phyloP scores from a whole-genome alignment of 2,888 invertebrate species.

The Argyresthia goedartella region DNA sequence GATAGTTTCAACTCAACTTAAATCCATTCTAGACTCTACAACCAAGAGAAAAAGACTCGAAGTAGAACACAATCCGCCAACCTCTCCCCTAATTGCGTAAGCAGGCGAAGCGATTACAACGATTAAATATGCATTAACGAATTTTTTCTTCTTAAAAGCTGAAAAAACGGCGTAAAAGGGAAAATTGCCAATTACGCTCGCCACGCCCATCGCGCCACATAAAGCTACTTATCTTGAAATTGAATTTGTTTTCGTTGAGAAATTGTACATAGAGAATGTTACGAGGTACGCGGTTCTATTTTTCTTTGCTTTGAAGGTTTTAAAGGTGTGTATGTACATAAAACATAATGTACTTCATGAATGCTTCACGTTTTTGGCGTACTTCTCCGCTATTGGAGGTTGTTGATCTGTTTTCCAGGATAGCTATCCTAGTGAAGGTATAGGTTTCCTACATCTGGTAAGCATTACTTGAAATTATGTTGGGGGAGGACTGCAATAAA shows the following conservation, averaged over 20 bases:
- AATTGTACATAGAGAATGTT: slow-evolving; percentile 42
- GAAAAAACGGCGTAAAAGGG: slow-evolving; percentile 64
- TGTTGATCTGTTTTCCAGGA: too few species aligned
- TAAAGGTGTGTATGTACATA: too few species aligned
- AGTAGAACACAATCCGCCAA: background rate
- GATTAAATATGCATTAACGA: slow-evolving; percentile 71
- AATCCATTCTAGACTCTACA: background rate
- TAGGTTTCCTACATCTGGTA: too few species aligned
- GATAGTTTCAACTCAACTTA: background rate
- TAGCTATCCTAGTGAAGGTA: too few species aligned
- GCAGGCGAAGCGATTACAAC: slow-evolving; percentile 58
- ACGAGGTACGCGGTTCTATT: slow-evolving; percentile 20
- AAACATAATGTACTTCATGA: too few species aligned
- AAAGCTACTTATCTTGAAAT: slow-evolving; percentile 41
- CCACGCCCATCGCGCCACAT: slow-evolving; percentile 27
- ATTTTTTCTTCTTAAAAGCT: slow-evolving; percentile 66
- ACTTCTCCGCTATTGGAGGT: too few species aligned
- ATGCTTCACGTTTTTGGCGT: too few species aligned
- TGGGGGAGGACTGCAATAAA: too few species aligned
- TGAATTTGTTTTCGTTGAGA: slow-evolving; percentile 55
- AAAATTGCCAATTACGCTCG: slow-evolving; percentile 62
- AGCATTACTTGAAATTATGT: too few species aligned
- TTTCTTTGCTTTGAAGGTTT: slow-evolving; percentile 8
- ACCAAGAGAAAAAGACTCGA: background rate
- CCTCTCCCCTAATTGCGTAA: slow-evolving; percentile 10